Base-by-base conservation (phyloP, 2,888 invertebrate genomes). In the Oeneis ivallda region DNA sequence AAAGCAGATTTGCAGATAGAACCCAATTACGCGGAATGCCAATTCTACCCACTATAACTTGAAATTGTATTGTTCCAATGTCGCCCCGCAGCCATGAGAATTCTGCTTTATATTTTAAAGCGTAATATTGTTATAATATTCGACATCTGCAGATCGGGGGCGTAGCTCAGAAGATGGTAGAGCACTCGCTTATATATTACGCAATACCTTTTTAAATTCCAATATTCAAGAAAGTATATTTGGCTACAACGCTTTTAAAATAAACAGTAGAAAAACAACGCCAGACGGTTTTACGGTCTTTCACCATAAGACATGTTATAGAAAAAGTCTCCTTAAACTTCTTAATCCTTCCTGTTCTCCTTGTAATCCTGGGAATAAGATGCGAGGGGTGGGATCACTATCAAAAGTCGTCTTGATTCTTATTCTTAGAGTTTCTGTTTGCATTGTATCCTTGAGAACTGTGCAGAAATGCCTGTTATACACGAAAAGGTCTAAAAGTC, bases 141-240 rank as follows among this genome's bases (percentile, higher is more conserved):
- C 57, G 43, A 37, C 15, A 37, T 64, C n/a, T n/a, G n/a, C 45
- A 52, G 3, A 19, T 8, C 32, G 89, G 89, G 90, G 90, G 89
- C 89, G 91, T 90, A 90, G 90, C 89, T 91, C 91, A 92, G 91
- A 91, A 92, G 91, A 91, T 90, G 91, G 91, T 91, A 91, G 91
- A 91, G 89, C 90, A 90, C 91, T 90, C 91, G 89, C 92, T 92
- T 90, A 91, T n/a, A n/a, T n/a, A n/a, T n/a, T n/a, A n/a, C n/a
- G n/a, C n/a, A 92, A 78, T 8, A 9, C 7, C 15, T 54, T 58
- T 53, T 11, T 10, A 13, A 15, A 39, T 37, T 15, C 37, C 9
- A 47, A 53, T 52, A 26, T 26, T 26, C 26, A 26, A 26, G 5
- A 26, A 26, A 26, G 26, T 26, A 4, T 26, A 1, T 26, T 26